Evolutionary conservation across 2,113 vertebrate species (phyloP), one percentile per base, ranked within the genome.

Genomic region (Gymnocephalus cernua): DNA sequence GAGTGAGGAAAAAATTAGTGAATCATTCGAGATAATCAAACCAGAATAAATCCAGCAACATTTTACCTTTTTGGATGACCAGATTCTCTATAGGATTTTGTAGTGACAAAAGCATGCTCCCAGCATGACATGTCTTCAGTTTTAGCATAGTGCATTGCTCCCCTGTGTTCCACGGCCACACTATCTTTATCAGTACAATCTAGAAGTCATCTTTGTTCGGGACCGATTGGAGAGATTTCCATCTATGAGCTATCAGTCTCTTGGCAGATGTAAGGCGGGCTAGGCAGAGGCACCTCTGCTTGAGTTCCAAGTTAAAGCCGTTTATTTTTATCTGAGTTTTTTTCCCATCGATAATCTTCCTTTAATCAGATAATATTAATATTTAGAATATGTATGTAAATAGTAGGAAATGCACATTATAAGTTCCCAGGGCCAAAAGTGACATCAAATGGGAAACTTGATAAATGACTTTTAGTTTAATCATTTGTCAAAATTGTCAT

Each of bases 171-270:
- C 53, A 54, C 47, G 2, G 9, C 13, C 53, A 54, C 53, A 1
- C 15, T 6, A 2, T 38, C 32, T 64, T 3, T 57, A 47, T 71
- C 19, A 12, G 38, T 75, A 57, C 57, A n/a, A 79, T 88, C 80
- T 74, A 16, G n/a, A 53, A 19, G 64, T 45, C 8, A 10, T 80
- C 61, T 61, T 68, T 16, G 47, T 57, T 73, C 78, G 78, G 76
- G 74, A 82, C 65, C 72, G 32, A 69, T 66, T 54, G n/a, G 32
- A 65, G 35, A 65, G 71, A 82, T 82, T 87, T 66, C 18, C 64
- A 77, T 82, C 57, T 58, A 9, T 1, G 11, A 62, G 45, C 74
- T 2, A 15, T 81, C 21, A 41, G 25, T 51, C 4, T 72, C 14
- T 79, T 77, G 76, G 27, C 57, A 86, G 70, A 35, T 32, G 9